Conservation (phyloP, 2,888 invertebrate species). For the Apantesis nais region DNA sequence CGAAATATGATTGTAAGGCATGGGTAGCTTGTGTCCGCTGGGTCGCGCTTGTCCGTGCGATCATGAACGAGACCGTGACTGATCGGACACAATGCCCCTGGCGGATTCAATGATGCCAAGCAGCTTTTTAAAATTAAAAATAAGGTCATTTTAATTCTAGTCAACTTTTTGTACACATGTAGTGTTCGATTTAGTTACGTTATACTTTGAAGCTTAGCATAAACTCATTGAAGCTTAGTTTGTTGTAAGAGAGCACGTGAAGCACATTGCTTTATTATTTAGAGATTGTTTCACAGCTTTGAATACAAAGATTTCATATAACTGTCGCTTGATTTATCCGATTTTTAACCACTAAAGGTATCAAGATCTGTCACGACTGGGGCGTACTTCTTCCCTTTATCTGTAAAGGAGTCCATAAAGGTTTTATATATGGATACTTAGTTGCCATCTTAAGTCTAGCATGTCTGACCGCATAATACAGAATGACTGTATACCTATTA, state of each 20-base stretch:
- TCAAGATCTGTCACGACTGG: background rate
- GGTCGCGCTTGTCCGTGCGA: conserved; percentile 59
- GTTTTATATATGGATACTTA: background rate
- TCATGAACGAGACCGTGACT: conserved; percentile 72
- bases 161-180: conserved; percentile 24
- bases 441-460: background rate
- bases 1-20: conserved; percentile 59
- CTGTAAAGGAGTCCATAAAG: background rate
- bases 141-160: conserved; percentile 49
- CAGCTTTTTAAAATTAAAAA: conserved; percentile 54
- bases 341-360: background rate
- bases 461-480: background rate
- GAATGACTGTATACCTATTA: background rate
- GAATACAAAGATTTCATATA: background rate
- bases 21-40: conserved; percentile 47
- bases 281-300: background rate
- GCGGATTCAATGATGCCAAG: conserved; percentile 56
- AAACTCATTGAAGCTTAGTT: background rate
- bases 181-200: conserved; percentile 16
- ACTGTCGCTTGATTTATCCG: background rate
- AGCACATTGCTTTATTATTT: background rate
- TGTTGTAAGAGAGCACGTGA: too few species aligned
- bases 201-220: background rate
- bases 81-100: conserved; percentile 69
- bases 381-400: background rate